These are phyloP conservation scores for Artemia sinica DNA, from an alignment of 2,888 invertebrate genomes.

Conservation along the genomic window DNA sequence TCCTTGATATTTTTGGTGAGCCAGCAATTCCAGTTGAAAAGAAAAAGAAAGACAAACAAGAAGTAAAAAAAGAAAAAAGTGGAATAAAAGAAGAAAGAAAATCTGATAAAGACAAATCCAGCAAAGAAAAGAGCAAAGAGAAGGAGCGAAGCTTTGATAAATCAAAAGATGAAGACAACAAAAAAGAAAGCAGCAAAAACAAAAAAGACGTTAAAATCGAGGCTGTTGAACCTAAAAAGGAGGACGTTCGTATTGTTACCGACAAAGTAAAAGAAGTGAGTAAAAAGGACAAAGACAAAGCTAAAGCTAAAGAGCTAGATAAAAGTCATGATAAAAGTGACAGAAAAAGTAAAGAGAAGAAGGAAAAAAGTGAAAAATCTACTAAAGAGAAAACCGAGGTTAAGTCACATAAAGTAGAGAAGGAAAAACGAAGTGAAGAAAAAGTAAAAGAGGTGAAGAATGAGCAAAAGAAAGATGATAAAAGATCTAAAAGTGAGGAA, in stretches of 20 bases:
- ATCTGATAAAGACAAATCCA: constrained; percentile 10
- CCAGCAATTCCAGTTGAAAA: constrained; percentile 50
- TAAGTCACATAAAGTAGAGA: constrained; percentile 24
- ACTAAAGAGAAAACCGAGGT: constrained; percentile 30
- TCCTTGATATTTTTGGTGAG: constrained; percentile 62
- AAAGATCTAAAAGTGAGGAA: background rate
- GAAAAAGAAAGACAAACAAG: constrained; percentile 30
- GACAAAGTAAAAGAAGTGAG: background rate
- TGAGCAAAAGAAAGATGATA: constrained; percentile 33
- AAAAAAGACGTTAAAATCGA: constrained; percentile 29
- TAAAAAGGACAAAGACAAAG: constrained; percentile 36
- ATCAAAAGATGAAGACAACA: constrained; percentile 11
- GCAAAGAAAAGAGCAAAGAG: constrained; percentile 17
- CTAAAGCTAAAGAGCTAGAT: constrained; percentile 33
- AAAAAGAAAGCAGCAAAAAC: background rate
- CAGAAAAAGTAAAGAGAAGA: constrained; percentile 42
- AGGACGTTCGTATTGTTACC: constrained; percentile 22
- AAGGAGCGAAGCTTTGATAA: constrained; percentile 17
- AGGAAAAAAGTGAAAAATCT: constrained; percentile 25
- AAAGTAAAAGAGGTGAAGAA: constrained; percentile 33
- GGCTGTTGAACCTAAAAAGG: constrained; percentile 36
- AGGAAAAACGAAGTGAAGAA: constrained; percentile 24
- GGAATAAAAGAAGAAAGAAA: constrained; percentile 7
- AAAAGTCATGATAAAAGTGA: constrained; percentile 34
- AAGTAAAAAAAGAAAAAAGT: constrained; percentile 15